Percentiles rank a stretch among this genome's conserved stretches.
Conservation (phyloP, 2,113 vertebrate species). For the Tenrec ecaudatus region DNA sequence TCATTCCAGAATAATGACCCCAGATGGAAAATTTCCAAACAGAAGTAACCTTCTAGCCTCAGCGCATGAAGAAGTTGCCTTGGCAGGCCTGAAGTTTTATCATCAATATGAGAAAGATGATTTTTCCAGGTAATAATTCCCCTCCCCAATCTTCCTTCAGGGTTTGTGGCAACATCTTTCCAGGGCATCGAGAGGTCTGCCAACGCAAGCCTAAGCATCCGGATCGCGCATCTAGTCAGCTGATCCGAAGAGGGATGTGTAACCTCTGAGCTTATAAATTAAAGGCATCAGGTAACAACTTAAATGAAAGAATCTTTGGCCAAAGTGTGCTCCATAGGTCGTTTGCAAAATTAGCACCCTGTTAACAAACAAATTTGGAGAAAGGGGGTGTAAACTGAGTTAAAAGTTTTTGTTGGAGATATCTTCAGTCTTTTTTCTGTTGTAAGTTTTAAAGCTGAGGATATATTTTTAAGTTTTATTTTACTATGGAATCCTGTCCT, state of each 20-base stretch:
- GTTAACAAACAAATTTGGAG: background rate
- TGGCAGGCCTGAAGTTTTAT: background rate
- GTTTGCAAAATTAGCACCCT: slow-evolving; percentile 5
- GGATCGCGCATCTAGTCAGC: background rate
- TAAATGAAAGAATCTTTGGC: background rate
- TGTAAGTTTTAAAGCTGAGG: background rate
- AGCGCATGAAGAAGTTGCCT: background rate
- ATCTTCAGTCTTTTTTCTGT: background rate
- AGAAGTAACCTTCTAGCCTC: slow-evolving; percentile 13
- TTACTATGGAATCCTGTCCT: background rate
- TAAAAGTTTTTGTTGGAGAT: background rate
- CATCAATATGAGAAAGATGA: background rate
- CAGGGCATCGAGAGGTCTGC: background rate
- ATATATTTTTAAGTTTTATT: background rate
- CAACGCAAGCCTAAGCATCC: background rate
- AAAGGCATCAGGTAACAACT: background rate
- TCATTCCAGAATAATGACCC: background rate
- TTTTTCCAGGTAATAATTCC: background rate
- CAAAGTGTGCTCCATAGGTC: background rate
- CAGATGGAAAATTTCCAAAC: background rate
- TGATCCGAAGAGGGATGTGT: background rate
- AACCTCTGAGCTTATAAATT: background rate
- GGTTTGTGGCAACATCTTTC: background rate
- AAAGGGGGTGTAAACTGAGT: background rate
- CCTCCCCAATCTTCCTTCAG: background rate